Percentiles rank a stretch among this genome's conserved stretches.
Evolutionary conservation across 2,113 vertebrate genomes (phyloP).

Genomic region (Urocitellus parryii): DNA sequence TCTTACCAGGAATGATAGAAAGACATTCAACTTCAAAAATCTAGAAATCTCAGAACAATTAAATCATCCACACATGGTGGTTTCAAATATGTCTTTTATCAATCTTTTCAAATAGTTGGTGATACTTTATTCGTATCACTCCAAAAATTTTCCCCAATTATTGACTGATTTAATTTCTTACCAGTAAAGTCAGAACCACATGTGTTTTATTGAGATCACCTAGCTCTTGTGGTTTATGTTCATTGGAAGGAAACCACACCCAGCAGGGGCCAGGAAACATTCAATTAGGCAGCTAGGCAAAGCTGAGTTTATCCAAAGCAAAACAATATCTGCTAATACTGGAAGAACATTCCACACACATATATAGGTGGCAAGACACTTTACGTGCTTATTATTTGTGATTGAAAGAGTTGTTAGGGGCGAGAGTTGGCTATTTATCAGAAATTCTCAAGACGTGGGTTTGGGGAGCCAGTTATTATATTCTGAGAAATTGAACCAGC

Average conservation of each 20-base stretch:
- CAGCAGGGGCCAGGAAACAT: slow-evolving; percentile 25
- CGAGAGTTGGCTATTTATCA: slow-evolving; percentile 48
- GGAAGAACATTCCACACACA: slow-evolving; percentile 72
- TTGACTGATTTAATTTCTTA: slow-evolving; percentile 48
- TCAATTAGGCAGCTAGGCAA: slow-evolving; percentile 59
- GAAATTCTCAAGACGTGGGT: slow-evolving; percentile 47
- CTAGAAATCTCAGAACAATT: slow-evolving; percentile 42
- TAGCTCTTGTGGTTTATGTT: slow-evolving; percentile 52
- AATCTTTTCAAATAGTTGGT: slow-evolving; percentile 29
- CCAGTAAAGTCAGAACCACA: slow-evolving; percentile 8
- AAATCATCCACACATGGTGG: background rate
- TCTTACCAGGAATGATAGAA: slow-evolving; percentile 15
- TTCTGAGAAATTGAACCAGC: slow-evolving; percentile 52
- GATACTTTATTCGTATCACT: slow-evolving; percentile 7
- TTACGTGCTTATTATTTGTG: slow-evolving; percentile 58
- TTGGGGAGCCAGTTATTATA: slow-evolving; percentile 43
- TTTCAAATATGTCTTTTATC: slow-evolving; percentile 27
- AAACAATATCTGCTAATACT: slow-evolving; percentile 64
- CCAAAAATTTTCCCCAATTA: slow-evolving; percentile 17
- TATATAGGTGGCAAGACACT: slow-evolving; percentile 72
- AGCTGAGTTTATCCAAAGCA: slow-evolving; percentile 58
- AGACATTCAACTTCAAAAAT: slow-evolving; percentile 29
- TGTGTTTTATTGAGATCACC: slow-evolving; percentile 42
- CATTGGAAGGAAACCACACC: slow-evolving; percentile 28
- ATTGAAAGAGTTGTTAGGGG: slow-evolving; percentile 51